Evolutionary conservation across 2,113 vertebrate species (phyloP), one percentile per base, ranked within the genome.

Genomic region (Rousettus leschenaultii): DNA sequence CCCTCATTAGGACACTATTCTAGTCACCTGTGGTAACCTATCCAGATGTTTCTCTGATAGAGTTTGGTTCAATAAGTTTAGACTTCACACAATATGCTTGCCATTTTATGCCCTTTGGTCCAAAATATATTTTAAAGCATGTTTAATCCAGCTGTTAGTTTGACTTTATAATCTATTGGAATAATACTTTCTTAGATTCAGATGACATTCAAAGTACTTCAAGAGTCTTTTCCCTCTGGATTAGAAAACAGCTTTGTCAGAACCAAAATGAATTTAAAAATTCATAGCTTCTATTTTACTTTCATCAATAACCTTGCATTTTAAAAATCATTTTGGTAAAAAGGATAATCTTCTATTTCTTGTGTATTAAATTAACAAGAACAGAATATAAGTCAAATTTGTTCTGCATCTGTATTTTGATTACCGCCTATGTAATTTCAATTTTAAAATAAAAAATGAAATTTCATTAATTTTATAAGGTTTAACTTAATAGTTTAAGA

Each of bases 1-100:
- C 12, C 2, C 61, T 95, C 53, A 91, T 91, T 89, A 97, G 61
- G 63, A 93, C 33, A 92, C 19, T 85, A 77, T 55, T 96, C 45
- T 92, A 53, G 57, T 95, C 90, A 96, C 90, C 83, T 87, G 74
- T 84, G 75, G 35, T 95, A 97, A 95, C 94, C 95, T 96, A n/a
- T 51, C 70, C 95, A 97, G 96, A 84, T 97, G 95, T 92, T 96
- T 87, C 65, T 95, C 94, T 93, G 84, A 55, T 84, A 77, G 18
- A 88, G 71, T 82, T 96, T 61, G 85, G 26, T 59, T 94, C 86
- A 91, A 51, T 86, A 77, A 92, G 92, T 91, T 95, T 88, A 98
- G 75, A 87, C 45, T 95, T 97, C 90, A 90, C 93, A 90, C 61
- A 87, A 35, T n/a, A 80, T 61, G 71, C 75, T 86, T 95, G 75